phyloP scores from a whole-genome alignment of 1,140 invertebrate genomes.

The Doryteuthis pealeii region DNA sequence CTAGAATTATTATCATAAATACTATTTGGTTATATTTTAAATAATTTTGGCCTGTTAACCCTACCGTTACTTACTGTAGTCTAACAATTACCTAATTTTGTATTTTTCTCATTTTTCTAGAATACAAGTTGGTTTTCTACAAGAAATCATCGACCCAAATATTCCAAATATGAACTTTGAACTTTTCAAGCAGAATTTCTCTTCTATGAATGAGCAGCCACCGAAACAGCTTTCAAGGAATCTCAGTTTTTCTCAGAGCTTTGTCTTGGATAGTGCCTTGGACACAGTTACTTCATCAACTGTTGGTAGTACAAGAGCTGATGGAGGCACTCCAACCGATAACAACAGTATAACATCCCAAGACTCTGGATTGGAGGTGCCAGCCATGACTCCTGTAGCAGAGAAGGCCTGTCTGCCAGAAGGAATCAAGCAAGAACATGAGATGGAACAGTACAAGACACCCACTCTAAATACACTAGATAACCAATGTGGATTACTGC shows the following conservation, averaged over 20 bases:
- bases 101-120: slow-evolving; percentile 55
- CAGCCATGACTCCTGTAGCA: slow-evolving; percentile 2
- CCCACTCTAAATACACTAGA: slow-evolving; percentile 66
- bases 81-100: slow-evolving; percentile 13
- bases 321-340: slow-evolving; percentile 14
- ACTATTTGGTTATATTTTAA: too few relatives aligned
- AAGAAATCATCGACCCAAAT: slow-evolving; percentile 80
- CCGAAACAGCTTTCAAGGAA: slow-evolving; percentile 1
- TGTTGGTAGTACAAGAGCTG: not conserved
- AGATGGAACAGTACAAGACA: not conserved
- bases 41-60: too few relatives aligned
- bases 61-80: not conserved
- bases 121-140: slow-evolving; percentile 76
- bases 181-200: slow-evolving; percentile 50
- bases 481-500: slow-evolving; percentile 79
- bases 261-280: not conserved
- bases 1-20: too few relatives aligned
- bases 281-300: not conserved
- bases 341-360: slow-evolving; percentile 38
- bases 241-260: not conserved
- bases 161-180: slow-evolving; percentile 76
- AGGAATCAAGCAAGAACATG: not conserved
- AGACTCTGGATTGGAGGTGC: slow-evolving; percentile 39
- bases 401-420: not conserved
- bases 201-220: not conserved